These are phyloP conservation scores for Catocala nupta DNA, from an alignment of 2,888 invertebrate species.

Conservation along the genomic window DNA sequence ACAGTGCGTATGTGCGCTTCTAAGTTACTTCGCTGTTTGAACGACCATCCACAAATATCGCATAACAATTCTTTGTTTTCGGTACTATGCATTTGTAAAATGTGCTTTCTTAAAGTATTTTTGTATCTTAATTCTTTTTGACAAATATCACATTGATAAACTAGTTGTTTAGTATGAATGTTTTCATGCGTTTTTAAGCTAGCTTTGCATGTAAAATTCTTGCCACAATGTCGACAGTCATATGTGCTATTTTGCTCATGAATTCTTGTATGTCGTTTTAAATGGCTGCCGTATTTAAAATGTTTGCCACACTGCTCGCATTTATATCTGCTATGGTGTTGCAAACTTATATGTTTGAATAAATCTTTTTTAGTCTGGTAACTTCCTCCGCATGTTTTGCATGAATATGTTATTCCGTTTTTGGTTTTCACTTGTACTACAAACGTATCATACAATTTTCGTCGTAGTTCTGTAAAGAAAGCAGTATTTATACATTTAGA, in stretches of 20 bases:
- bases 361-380: slow-evolving; percentile 18
- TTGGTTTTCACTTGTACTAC: slow-evolving; percentile 4
- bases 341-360: slow-evolving; percentile 7
- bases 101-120: slow-evolving; percentile 20
- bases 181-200: slow-evolving; percentile 11
- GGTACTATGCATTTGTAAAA: slow-evolving; percentile 5
- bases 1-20: slow-evolving; percentile 23
- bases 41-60: slow-evolving; percentile 31
- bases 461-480: slow-evolving; percentile 20
- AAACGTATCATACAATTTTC: neutral
- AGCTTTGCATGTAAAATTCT: neutral
- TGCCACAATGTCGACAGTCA: slow-evolving; percentile 19
- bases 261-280: neutral
- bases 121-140: slow-evolving; percentile 62
- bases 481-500: neutral
- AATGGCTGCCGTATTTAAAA: neutral
- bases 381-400: slow-evolving; percentile 25
- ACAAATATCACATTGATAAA: slow-evolving; percentile 62
- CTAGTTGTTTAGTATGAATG: slow-evolving; percentile 42
- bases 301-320: slow-evolving; percentile 25
- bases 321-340: slow-evolving; percentile 11
- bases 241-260: neutral
- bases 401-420: slow-evolving; percentile 11
- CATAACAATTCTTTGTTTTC: slow-evolving; percentile 27
- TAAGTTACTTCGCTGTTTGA: slow-evolving; percentile 33